Conservation (phyloP, 2,113 vertebrate genomes). For the Psophia crepitans region DNA sequence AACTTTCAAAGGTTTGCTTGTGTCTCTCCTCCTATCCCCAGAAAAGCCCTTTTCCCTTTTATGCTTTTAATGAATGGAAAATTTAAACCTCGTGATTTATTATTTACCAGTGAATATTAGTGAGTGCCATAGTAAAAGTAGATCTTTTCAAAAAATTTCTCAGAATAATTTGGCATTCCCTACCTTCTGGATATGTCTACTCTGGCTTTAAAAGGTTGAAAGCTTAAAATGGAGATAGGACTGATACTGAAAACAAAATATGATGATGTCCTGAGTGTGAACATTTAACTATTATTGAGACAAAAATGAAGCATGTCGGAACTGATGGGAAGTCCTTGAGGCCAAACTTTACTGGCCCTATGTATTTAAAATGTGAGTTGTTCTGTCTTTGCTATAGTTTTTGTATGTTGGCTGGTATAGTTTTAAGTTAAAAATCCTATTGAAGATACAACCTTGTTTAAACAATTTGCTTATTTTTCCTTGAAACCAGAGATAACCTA, state of each 20-base stretch:
- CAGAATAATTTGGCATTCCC: not conserved
- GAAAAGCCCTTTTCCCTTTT: not conserved
- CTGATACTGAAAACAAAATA: not conserved
- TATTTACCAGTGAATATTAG: not conserved
- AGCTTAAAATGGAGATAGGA: not conserved
- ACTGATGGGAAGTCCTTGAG: not conserved
- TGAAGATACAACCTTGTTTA: not conserved
- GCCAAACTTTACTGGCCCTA: not conserved
- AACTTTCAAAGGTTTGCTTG: not conserved
- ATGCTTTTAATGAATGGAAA: not conserved
- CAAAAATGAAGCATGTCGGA: not conserved
- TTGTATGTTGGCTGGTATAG: not conserved
- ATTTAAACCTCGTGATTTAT: not conserved
- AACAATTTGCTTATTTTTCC: not conserved
- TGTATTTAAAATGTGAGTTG: not conserved
- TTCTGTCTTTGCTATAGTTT: not conserved
- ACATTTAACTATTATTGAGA: rapidly evolving
- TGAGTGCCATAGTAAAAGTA: not conserved
- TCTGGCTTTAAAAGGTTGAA: not conserved
- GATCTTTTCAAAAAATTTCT: not conserved
- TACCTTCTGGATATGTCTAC: not conserved
- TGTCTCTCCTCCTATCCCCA: not conserved
- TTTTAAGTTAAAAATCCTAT: not conserved
- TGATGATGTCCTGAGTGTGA: not conserved
- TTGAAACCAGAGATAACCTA: not conserved